Evolutionary conservation across 2,113 vertebrate species (phyloP), one percentile per base, ranked within the genome.

Genomic region (Tautogolabrus adspersus): DNA sequence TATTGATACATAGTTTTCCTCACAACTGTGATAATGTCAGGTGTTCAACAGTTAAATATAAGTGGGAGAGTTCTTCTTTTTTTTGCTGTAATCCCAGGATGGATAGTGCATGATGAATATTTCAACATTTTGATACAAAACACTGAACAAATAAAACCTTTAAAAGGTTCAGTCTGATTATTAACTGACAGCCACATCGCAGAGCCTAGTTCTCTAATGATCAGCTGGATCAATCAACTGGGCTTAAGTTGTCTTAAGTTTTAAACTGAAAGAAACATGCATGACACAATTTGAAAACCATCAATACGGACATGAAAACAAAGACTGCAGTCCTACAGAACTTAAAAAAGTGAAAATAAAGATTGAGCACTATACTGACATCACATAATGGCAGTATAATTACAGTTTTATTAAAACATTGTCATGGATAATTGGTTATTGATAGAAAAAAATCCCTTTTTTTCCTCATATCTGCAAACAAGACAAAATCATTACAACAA

Each of bases 111-210:
- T 26, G 62, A 54, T 76, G 51, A 56, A 71, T 68, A 82, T 84
- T 79, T 77, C 66, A 63, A 91, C 83, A 89, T 91, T 88, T 89
- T 84, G 85, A 89, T 86, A 87, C 82, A 83, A 88, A 92, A 87
- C 87, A 83, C 51, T 12, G 26, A 77, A 91, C 66, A 82, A 83
- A 68, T 85, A 30, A 68, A 90, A 77, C 67, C 84, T 44, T 79
- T 38, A 58, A 58, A 82, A 81, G 83, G 79, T 87, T 92, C 46
- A 66, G 42, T 85, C 51, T 55, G 52, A 72, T 83, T 54, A 66
- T 74, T 59, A 23, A 78, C 42, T 70, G 40, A 56, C 69, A 51
- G 79, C 40, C 63, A 74, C 64, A 6, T 60, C 18, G 67, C 0
- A 55, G 49, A 71, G 22, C 6, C 42, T 72, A 69, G 55, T 70